These are phyloP conservation scores for Petaurus breviceps DNA, from an alignment of 2,113 vertebrate genomes.

Conservation along the genomic window DNA sequence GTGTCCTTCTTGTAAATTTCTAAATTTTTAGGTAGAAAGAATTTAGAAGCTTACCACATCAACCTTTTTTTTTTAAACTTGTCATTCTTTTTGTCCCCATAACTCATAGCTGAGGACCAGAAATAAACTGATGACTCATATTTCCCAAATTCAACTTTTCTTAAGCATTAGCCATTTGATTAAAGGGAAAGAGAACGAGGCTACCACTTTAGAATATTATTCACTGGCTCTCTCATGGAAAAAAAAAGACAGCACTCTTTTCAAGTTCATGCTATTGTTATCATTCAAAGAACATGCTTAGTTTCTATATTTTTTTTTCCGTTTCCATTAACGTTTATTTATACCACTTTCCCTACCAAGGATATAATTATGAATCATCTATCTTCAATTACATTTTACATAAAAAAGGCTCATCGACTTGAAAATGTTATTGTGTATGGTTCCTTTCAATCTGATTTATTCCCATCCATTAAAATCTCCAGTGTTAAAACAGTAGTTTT, in stretches of 20 bases:
- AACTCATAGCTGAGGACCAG: slow-evolving; percentile 38
- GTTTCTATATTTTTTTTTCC: slow-evolving; percentile 75
- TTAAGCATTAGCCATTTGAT: slow-evolving; percentile 70
- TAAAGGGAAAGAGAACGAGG: slow-evolving; percentile 63
- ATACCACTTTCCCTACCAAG: slow-evolving; percentile 73
- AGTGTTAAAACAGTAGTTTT: slow-evolving; percentile 68
- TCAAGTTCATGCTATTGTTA: slow-evolving; percentile 69
- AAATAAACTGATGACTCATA: slow-evolving; percentile 51
- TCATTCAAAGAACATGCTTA: slow-evolving; percentile 78
- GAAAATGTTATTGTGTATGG: slow-evolving; percentile 74
- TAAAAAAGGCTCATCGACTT: slow-evolving; percentile 69
- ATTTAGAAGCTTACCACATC: not conserved
- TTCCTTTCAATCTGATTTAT: slow-evolving; percentile 72
- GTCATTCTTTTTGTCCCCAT: slow-evolving; percentile 43
- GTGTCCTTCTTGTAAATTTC: not conserved
- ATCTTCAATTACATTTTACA: slow-evolving; percentile 80
- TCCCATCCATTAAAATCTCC: slow-evolving; percentile 60
- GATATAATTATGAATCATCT: slow-evolving; percentile 81
- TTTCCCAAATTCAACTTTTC: slow-evolving; percentile 67
- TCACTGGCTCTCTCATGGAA: slow-evolving; percentile 65
- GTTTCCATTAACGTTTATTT: slow-evolving; percentile 81
- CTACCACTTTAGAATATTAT: slow-evolving; percentile 67
- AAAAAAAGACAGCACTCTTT: slow-evolving; percentile 48
- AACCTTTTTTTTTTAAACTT: not conserved
- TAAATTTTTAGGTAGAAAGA: not conserved